Conservation (phyloP, 2,888 invertebrate genomes). For the Mimas tiliae region DNA sequence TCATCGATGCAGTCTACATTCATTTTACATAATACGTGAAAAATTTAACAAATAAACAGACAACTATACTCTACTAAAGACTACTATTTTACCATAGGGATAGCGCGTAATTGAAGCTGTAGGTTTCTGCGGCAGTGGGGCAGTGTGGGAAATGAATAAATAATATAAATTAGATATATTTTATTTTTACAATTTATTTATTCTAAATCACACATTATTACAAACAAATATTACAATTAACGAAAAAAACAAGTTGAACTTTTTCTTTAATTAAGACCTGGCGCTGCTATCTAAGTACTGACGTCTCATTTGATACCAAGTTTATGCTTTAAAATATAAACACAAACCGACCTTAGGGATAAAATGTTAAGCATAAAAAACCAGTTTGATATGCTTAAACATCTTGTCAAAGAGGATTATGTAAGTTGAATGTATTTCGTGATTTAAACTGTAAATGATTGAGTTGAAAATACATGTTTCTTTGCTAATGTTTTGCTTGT, state of each 20-base stretch:
- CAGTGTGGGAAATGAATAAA: too few relatives aligned
- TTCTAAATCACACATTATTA: not conserved
- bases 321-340: slow-evolving; percentile 17
- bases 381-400: slow-evolving; percentile 1
- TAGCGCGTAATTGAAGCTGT: too few relatives aligned
- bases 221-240: not conserved
- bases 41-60: too few relatives aligned
- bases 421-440: not conserved
- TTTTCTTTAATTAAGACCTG: slow-evolving; percentile 1
- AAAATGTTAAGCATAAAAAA: slow-evolving; percentile 5
- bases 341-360: slow-evolving; percentile 4
- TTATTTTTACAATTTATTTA: not conserved
- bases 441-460: slow-evolving; percentile 1
- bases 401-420: slow-evolving; percentile 15
- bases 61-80: too few relatives aligned
- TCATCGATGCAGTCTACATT: too few relatives aligned
- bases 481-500: not conserved
- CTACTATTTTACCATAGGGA: too few relatives aligned
- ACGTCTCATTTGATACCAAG: slow-evolving; percentile 18
- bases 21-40: too few relatives aligned
- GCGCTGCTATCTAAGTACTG: not conserved
- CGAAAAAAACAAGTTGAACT: not conserved
- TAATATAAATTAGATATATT: too few relatives aligned
- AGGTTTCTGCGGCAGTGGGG: too few relatives aligned
- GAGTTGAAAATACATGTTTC: not conserved